Base-by-base conservation (phyloP, 2,888 invertebrate species). In the Dynastes grantii region DNA sequence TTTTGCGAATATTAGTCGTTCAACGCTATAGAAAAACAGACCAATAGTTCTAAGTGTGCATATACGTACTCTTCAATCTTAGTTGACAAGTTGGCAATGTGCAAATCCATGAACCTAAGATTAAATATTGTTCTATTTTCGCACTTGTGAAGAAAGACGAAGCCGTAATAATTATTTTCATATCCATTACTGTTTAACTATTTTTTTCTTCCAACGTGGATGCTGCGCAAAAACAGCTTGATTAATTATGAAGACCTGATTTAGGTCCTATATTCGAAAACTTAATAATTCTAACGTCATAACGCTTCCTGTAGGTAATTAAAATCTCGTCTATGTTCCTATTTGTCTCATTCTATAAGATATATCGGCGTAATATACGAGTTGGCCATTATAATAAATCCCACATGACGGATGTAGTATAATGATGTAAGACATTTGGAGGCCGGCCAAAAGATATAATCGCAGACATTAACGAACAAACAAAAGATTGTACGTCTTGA, bases 291-390 rank as follows among this genome's bases (percentile, higher is more conserved):
- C 40, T 68, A 51, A 49, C 37, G 68, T 68, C 51, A 68, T 49
- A 51, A 68, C 29, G 68, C 27, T 68, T 68, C 68, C 68, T 68
- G 68, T 51, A 51, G 68, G 68, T 51, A 68, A 68, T 68, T 68
- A 68, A 68, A 68, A 68, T 68, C 51, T 3, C 8, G 68, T 27
- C 51, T 13, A 51, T 68, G 68, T 68, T 68, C 29, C 68, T 68
- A 68, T 63, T 63, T 64, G 76, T 76, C 76, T 63, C 40, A 76
- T 63, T 76, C 63, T n/a, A 63, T 32, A 76, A 32, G 55, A 76
- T 76, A 76, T 64, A 76, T 76, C 22, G 49, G 32, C 5, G 63
- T 63, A 45, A 76, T 76, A 63, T 76, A 63, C 37, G 29, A 13
- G 63, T 16, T 27, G 45, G 29, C 45, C 49, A 76, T 45, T 63